A percentile compares a stretch with the other conserved stretches of the same genome.
Evolutionary conservation across 2,113 vertebrate species (phyloP).

Genomic region (Thalassoma bifasciatum): DNA sequence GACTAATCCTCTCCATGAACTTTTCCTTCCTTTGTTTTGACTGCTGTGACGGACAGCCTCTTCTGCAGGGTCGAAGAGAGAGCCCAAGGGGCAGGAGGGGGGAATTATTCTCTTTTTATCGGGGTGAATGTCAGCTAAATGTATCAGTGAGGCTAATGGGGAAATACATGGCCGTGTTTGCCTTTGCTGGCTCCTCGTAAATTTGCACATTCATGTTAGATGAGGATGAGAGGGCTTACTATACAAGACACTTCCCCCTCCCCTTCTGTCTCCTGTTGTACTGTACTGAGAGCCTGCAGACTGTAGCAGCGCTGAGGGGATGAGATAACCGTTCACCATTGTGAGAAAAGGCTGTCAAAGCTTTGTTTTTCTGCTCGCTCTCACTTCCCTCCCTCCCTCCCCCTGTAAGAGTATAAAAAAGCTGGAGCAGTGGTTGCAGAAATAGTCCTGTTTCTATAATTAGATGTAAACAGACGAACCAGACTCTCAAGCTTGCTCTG

Average conservation of each 20-base stretch:
- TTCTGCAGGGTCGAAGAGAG: slow-evolving; percentile 5
- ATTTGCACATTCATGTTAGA: slow-evolving; percentile 76
- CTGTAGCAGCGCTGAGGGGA: slow-evolving; percentile 70
- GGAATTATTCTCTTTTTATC: slow-evolving; percentile 46
- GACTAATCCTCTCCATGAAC: slow-evolving; percentile 63
- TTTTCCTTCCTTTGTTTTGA: slow-evolving; percentile 66
- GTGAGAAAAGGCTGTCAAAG: slow-evolving; percentile 74
- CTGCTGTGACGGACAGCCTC: slow-evolving; percentile 55
- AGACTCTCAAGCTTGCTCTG: slow-evolving; percentile 72
- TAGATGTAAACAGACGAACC: slow-evolving; percentile 81
- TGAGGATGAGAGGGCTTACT: slow-evolving; percentile 65
- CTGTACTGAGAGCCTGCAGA: slow-evolving; percentile 67
- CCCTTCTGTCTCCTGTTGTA: slow-evolving; percentile 53
- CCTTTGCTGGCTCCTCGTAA: slow-evolving; percentile 49
- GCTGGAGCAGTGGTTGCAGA: slow-evolving; percentile 69
- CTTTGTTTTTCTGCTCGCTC: slow-evolving; percentile 58
- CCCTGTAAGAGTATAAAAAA: slow-evolving; percentile 67
- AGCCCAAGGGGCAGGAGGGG: slow-evolving; percentile 16
- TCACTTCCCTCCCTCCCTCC: slow-evolving; percentile 29
- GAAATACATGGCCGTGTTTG: slow-evolving; percentile 20
- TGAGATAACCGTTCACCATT: slow-evolving; percentile 75
- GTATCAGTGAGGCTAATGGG: slow-evolving; percentile 46
- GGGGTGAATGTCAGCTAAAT: slow-evolving; percentile 24
- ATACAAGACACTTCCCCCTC: slow-evolving; percentile 56
- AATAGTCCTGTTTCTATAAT: slow-evolving; percentile 81